Conservation (phyloP, 2,113 vertebrate species). For the Semnornis frantzii region DNA sequence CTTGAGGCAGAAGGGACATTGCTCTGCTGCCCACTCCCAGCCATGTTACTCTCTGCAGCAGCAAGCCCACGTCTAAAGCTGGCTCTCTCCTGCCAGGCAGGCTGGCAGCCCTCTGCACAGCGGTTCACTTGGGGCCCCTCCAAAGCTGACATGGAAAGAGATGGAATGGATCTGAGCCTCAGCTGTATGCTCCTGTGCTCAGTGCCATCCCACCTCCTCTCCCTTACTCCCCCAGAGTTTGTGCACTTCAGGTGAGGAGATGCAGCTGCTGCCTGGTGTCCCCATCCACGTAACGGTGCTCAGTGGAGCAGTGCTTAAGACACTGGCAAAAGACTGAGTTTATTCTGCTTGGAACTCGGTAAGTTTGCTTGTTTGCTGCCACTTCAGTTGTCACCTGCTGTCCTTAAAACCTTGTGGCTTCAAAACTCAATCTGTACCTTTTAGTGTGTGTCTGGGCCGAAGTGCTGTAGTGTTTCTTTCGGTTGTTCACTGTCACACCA, state of each 20-base stretch:
- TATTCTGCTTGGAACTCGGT: background rate
- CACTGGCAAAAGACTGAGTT: background rate
- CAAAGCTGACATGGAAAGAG: background rate
- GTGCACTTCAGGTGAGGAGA: background rate
- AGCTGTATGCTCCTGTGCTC: background rate
- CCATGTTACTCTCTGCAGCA: background rate
- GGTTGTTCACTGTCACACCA: background rate
- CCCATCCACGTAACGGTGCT: accelerated
- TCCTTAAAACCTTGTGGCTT: background rate
- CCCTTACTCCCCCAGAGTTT: background rate
- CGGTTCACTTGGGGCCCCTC: accelerated
- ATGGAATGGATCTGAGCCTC: background rate
- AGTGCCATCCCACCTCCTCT: background rate
- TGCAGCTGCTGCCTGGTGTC: background rate
- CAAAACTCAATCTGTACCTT: background rate
- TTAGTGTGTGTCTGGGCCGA: background rate
- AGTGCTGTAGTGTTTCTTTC: background rate
- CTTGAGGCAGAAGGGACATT: background rate
- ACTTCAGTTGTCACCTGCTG: background rate
- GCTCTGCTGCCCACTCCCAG: background rate
- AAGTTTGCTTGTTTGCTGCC: background rate
- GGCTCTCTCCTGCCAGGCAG: background rate
- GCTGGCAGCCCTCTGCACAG: background rate
- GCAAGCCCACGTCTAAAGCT: background rate
- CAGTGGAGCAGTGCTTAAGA: background rate